Evolutionary conservation across 2,113 vertebrate species (phyloP).

Genomic region (Ailurus styani): DNA sequence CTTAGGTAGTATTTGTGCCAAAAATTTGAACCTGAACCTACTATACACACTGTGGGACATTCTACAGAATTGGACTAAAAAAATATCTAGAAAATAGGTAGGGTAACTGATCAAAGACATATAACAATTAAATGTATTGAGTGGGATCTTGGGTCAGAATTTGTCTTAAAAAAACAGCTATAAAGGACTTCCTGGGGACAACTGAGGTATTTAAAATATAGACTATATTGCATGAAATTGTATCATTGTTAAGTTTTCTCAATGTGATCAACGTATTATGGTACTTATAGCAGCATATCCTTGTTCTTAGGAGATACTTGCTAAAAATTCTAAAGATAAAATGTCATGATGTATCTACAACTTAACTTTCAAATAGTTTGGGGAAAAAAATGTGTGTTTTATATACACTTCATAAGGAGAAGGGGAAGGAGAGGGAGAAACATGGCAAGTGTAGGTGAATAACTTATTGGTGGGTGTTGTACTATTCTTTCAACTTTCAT

Average conservation of each 20-base stretch:
- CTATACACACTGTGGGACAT: background rate
- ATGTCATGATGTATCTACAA: background rate
- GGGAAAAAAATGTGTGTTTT: background rate
- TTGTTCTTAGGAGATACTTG: background rate
- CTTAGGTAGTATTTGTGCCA: background rate
- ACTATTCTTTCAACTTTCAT: background rate
- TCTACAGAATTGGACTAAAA: constrained; percentile 19
- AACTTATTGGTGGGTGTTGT: background rate
- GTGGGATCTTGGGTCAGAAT: background rate
- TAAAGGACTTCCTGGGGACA: background rate
- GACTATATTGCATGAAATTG: background rate
- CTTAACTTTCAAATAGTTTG: background rate
- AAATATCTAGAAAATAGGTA: background rate
- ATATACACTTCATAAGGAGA: background rate
- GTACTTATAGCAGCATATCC: background rate
- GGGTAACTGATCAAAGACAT: background rate
- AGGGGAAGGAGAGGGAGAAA: background rate
- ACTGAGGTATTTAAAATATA: background rate
- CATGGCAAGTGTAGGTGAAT: background rate
- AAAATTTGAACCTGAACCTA: constrained; percentile 1
- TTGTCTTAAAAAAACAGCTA: background rate
- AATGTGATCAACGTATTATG: background rate
- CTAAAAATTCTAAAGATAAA: background rate
- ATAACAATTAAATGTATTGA: background rate
- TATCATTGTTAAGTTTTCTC: background rate